These are phyloP conservation scores for Ruditapes philippinarum DNA, from an alignment of 1,140 invertebrate species.

Conservation along the genomic window DNA sequence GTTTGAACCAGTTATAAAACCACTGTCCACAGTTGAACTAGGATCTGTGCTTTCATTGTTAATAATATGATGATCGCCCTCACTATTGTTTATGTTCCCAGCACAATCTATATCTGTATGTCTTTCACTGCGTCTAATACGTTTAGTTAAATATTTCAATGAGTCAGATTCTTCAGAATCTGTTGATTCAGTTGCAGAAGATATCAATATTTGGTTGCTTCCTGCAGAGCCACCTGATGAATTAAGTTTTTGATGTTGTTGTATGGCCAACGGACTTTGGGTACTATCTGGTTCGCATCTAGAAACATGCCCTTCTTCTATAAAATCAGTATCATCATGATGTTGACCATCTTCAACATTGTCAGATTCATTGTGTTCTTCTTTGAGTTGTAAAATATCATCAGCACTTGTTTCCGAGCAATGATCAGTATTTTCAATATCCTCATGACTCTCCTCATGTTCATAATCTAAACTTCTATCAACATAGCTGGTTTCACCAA, in stretches of 20 bases:
- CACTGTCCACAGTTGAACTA: not conserved
- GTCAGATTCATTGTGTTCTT: not conserved
- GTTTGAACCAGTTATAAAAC: not conserved
- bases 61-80: not conserved
- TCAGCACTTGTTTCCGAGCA: not conserved
- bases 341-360: not conserved
- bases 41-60: not conserved
- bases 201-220: not conserved
- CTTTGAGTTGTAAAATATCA: not conserved
- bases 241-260: not conserved
- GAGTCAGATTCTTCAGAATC: conserved; percentile 35
- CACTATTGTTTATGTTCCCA: not conserved
- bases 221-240: not conserved
- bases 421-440: not conserved
- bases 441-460: not conserved
- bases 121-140: not conserved
- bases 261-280: not conserved
- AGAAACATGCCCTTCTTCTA: not conserved
- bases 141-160: conserved; percentile 54
- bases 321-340: no score
- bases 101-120: not conserved
- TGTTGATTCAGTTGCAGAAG: conserved; percentile 10
- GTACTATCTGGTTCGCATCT: conserved; percentile 61
- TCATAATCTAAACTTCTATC: conserved; percentile 14
- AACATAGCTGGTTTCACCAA: not conserved